Base-by-base conservation (phyloP, 1,140 invertebrate genomes). In the Rhysida immarginata region DNA sequence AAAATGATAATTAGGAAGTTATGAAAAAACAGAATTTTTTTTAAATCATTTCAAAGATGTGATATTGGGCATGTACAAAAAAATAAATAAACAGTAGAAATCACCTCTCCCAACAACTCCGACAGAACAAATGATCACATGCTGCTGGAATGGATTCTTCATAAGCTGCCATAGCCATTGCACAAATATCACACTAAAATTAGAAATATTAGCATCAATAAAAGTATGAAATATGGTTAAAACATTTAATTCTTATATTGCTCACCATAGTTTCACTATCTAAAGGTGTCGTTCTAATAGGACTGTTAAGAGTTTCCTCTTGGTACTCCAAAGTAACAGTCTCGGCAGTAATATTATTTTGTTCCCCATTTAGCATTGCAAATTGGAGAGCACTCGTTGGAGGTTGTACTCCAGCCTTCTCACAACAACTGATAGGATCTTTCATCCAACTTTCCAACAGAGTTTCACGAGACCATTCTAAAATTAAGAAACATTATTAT, bases 391-490 rank as follows among this genome's bases (percentile, higher is more conserved):
- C 60, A 55, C 60, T 60, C 1, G 73, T 60, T 27, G 81, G 81
- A 13, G 79, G 75, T 55, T 78, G 77, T 21, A 83, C 79, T 21
- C 82, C 82, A 53, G 78, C 81, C 59, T 76, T 72, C 64, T 81
- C 75, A 67, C 82, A 84, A 64, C 81, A 83, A 29, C 75, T 71
- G 0, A 78, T 69, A 0, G 82, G 74, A 63, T 84, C 79, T 59
- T 73, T 75, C 74, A 83, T 82, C 82, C 82, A 84, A 53, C 79
- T 75, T 64, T 84, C 81, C 41, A 83, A 66, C 25, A 84, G 65
- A 27, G 75, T 68, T 63, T 83, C 80, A 61, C 81, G 67, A 41
- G 81, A 84, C 82, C 82, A 85, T 73, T 84, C 82, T 83, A 63
- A 21, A 68, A 65, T 20, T 26, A 24, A 58, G 26, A n/a, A n/a